A percentile compares a stretch with the other conserved stretches of the same genome.
Conservation (phyloP, 2,888 invertebrate genomes). For the Agrochola litura region DNA sequence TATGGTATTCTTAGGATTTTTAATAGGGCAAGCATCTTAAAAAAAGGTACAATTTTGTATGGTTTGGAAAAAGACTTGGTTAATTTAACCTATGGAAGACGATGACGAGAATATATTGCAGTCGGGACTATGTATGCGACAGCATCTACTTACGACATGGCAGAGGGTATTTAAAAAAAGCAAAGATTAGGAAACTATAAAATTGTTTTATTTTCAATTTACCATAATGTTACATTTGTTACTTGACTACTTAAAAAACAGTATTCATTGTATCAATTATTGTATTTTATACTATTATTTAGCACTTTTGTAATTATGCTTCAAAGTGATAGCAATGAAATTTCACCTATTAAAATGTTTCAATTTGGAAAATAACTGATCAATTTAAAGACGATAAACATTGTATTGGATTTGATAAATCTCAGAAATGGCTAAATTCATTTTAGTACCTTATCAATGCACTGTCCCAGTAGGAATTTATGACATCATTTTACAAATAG, state of each 20-base stretch:
- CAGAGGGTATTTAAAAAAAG: conserved; percentile 21
- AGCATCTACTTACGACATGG: background rate
- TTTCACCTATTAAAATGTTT: background rate
- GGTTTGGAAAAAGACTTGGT: background rate
- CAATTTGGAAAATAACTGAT: background rate
- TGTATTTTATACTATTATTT: conserved; percentile 43
- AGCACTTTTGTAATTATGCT: conserved; percentile 52
- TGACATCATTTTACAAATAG: background rate
- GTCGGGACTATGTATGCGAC: background rate
- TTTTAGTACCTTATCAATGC: background rate
- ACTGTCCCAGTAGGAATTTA: background rate
- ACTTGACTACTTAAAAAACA: conserved; percentile 45
- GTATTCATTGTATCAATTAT: conserved; percentile 52
- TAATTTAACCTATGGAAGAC: no score
- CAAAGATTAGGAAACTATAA: conserved; percentile 64
- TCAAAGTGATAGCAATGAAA: conserved; percentile 29
- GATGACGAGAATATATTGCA: background rate
- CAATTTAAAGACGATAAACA: background rate
- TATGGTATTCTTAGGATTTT: background rate
- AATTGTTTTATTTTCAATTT: conserved; percentile 60
- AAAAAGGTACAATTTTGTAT: background rate
- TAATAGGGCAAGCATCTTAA: no score
- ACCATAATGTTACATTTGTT: conserved; percentile 45
- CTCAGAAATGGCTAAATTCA: background rate
- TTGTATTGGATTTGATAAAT: background rate